phyloP scores from a whole-genome alignment of 2,113 vertebrate species.

The Pantherophis guttatus region DNA sequence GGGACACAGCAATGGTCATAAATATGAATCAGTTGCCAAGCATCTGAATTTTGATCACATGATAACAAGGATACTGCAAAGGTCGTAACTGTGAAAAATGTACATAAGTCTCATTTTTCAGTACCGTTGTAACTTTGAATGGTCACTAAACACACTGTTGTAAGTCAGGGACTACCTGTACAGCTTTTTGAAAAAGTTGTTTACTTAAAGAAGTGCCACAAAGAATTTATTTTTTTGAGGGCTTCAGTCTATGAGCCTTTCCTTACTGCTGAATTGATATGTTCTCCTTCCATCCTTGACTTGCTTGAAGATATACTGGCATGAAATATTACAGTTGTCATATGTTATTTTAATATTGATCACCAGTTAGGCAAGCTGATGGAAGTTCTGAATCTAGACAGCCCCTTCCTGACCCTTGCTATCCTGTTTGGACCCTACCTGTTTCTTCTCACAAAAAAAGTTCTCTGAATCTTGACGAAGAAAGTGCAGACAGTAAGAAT shows the following conservation, averaged over 20 bases:
- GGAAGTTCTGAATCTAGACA: not conserved
- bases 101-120: no score
- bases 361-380: not conserved
- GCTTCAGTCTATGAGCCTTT: not conserved
- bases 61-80: no score
- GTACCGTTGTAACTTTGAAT: no score
- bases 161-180: no score
- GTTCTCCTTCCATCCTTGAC: not conserved
- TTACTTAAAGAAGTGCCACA: not conserved
- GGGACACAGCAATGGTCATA: no score
- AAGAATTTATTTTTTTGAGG: not conserved
- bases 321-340: not conserved
- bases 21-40: no score
- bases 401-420: not conserved
- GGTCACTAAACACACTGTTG: no score
- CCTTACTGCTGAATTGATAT: not conserved
- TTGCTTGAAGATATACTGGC: not conserved
- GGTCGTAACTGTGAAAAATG: no score
- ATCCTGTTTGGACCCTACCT: not conserved
- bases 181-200: not conserved
- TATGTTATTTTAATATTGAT: not conserved
- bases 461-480: not conserved
- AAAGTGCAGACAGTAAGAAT: not conserved
- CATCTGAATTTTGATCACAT: no score
- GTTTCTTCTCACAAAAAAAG: not conserved